These are phyloP conservation scores for Eumaeus atala DNA, from an alignment of 1,140 invertebrate genomes.

Conservation along the genomic window DNA sequence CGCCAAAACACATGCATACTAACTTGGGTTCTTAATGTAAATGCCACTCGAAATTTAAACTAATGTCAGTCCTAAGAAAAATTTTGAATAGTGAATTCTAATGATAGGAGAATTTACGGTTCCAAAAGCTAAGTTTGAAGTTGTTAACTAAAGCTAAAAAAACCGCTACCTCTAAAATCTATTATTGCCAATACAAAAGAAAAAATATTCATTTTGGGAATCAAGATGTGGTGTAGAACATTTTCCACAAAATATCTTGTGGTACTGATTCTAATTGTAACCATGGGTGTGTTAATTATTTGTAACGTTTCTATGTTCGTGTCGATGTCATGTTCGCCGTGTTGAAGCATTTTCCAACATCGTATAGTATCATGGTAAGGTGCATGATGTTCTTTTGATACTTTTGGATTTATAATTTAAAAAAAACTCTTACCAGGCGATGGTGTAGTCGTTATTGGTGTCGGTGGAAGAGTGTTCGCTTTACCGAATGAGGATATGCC, in stretches of 20 bases:
- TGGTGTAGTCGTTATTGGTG: slow-evolving; percentile 47
- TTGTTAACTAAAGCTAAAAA: too few species aligned
- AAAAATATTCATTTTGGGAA: slow-evolving; percentile 2
- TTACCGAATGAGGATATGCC: slow-evolving; percentile 61
- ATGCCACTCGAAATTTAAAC: slow-evolving; percentile 4
- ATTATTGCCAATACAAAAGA: not conserved
- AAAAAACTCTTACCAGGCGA: slow-evolving; percentile 50
- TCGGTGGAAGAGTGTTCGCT: slow-evolving; percentile 55
- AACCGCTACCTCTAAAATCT: too few species aligned
- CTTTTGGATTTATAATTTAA: slow-evolving; percentile 4
- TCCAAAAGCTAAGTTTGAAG: too few species aligned
- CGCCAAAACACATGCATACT: slow-evolving; percentile 50
- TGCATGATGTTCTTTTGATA: not conserved
- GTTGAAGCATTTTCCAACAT: too few species aligned
- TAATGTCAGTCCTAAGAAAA: too few species aligned
- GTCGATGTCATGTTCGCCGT: too few species aligned
- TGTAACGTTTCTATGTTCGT: too few species aligned
- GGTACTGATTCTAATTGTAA: too few species aligned
- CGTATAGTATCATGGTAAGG: too few species aligned
- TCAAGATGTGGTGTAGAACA: slow-evolving; percentile 30
- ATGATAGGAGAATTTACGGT: too few species aligned
- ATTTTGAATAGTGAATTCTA: too few species aligned
- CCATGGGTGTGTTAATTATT: too few species aligned
- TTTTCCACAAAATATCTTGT: not conserved
- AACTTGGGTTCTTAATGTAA: slow-evolving; percentile 27